Evolutionary conservation across 2,113 vertebrate species (phyloP).

Genomic region (Herpailurus yagouaroundi): DNA sequence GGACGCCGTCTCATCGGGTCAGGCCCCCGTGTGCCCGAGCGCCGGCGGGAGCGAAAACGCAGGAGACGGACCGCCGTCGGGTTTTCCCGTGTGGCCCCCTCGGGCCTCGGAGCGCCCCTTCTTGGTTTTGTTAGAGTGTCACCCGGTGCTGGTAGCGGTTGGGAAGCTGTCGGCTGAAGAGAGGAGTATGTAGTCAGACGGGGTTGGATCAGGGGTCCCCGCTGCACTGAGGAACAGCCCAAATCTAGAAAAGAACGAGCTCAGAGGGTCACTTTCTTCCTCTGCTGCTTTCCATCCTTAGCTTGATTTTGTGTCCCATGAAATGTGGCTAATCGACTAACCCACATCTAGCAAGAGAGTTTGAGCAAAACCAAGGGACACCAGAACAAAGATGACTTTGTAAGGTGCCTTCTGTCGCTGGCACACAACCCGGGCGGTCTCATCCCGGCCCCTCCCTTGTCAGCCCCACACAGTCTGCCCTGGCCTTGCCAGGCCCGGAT

Average conservation of each 20-base stretch:
- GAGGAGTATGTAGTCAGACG: neutral
- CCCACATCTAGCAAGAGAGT: neutral
- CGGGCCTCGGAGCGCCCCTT: neutral
- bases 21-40: fast-evolving
- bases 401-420: neutral
- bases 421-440: neutral
- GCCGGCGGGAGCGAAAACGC: neutral
- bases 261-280: neutral
- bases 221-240: neutral
- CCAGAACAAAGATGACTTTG: neutral
- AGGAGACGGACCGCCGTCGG: fast-evolving
- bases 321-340: neutral
- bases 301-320: neutral
- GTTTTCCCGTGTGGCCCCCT: neutral
- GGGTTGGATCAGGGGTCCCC: neutral
- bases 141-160: neutral
- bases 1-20: fast-evolving
- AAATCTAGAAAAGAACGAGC: neutral
- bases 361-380: neutral
- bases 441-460: neutral
- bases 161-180: neutral
- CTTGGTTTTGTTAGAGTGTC: neutral
- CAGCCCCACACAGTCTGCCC: neutral
- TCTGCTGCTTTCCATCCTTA: neutral
- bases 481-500: neutral